Conservation (phyloP, 1,140 invertebrate genomes). For the Drosophila sulfurigaster region DNA sequence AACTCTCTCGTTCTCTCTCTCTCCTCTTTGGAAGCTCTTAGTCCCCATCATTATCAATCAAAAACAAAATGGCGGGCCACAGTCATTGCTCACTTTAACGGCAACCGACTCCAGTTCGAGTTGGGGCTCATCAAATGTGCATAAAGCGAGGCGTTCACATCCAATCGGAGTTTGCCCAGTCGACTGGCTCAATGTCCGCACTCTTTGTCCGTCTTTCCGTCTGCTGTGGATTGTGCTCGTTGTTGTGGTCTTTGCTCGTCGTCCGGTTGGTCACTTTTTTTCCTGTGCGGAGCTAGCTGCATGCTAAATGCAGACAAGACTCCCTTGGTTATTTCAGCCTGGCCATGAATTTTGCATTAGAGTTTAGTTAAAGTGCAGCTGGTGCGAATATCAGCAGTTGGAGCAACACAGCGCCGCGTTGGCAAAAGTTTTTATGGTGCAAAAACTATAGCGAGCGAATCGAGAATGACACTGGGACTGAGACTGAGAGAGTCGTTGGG, state of each 20-base stretch:
- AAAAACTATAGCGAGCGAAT: slow-evolving; percentile 23
- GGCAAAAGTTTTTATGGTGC: slow-evolving; percentile 43
- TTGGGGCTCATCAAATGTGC: slow-evolving; percentile 33
- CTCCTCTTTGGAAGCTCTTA: neutral
- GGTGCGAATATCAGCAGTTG: slow-evolving; percentile 61
- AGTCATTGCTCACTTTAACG: slow-evolving; percentile 41
- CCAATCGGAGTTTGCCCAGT: slow-evolving; percentile 12
- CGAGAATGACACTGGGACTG: slow-evolving; percentile 19
- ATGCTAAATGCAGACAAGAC: slow-evolving; percentile 70
- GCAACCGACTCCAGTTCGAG: neutral
- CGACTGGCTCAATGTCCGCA: neutral
- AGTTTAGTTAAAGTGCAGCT: slow-evolving; percentile 83
- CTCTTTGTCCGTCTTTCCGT: neutral
- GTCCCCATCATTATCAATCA: slow-evolving; percentile 54
- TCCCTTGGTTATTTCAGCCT: slow-evolving; percentile 35
- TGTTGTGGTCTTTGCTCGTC: slow-evolving; percentile 60
- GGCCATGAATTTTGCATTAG: slow-evolving; percentile 80
- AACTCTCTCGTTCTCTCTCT: slow-evolving; percentile 18
- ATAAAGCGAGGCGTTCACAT: slow-evolving; percentile 23
- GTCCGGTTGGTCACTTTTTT: slow-evolving; percentile 64
- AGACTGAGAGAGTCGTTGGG: neutral
- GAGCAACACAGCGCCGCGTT: neutral
- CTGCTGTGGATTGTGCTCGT: slow-evolving; percentile 33
- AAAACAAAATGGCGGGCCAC: slow-evolving; percentile 50
- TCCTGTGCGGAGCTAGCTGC: slow-evolving; percentile 54